Evolutionary conservation across 2,113 vertebrate species (phyloP), one percentile per base, ranked within the genome.

Genomic region (Rhegmatorhina hoffmannsi): DNA sequence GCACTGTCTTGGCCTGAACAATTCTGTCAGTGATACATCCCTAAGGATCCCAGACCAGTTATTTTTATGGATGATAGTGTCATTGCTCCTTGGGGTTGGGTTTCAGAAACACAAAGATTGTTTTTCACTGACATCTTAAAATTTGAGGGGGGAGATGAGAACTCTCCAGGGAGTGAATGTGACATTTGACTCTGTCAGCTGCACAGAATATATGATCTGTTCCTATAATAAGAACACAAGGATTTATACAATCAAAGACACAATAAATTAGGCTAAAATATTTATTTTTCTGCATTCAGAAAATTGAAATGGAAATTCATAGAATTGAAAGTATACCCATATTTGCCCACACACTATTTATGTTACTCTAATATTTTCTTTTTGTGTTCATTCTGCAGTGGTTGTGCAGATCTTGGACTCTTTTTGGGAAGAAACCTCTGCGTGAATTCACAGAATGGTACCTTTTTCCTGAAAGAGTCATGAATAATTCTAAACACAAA

Each of bases 91-190:
- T 77, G 75, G 92, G 69, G 89, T 95, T 95, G 34, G 77, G 55
- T 98, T 98, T 97, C 97, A 91, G 81, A 85, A 87, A 49, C 40
- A 82, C 56, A 91, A 90, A 97, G 94, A 89, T 97, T 96, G 83
- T 89, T 97, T 98, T 98, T 98, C 89, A 96, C 90, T 97, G 97
- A 97, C 96, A 95, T 94, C 95, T 97, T 96, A 94, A 97, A 97
- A 97, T 93, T 95, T 88, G 64, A 91, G 87, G 68, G 68, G 70
- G 68, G 78, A 95, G 90, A 49, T 55, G 64, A 87, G 87, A 94
- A 96, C 84, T 94, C 87, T 90, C 81, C 34, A 70, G 93, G 75
- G 80, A 97, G 70, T 84, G 63, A 98, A 46, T 17, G 26, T 17
- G 81, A n/a, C 95, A 93, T 92, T 79, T 97, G 96, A 78, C 63